phyloP scores from a whole-genome alignment of 2,113 vertebrate genomes.

The Cryptomyrus ogoouensis region DNA sequence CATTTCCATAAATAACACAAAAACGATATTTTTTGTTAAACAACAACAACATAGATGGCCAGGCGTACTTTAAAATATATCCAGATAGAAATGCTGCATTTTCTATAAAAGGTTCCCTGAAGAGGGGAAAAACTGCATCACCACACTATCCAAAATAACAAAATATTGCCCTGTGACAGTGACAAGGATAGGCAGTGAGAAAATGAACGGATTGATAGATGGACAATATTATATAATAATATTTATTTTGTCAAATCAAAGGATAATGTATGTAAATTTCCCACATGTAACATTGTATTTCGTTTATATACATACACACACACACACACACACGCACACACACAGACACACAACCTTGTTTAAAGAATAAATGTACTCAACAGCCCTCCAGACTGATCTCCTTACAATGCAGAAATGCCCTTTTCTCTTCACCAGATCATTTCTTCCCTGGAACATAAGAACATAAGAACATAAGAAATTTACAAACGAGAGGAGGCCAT shows the following conservation, averaged over 20 bases:
- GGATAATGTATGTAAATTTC: too few species aligned
- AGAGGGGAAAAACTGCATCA: neutral
- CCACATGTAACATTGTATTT: too few species aligned
- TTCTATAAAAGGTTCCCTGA: neutral
- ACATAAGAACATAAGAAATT: too few species aligned
- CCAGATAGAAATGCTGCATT: neutral
- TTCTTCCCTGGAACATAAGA: neutral
- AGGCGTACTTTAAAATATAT: neutral
- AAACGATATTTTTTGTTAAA: neutral
- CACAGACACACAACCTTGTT: neutral
- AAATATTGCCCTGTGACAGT: neutral
- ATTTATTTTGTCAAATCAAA: neutral
- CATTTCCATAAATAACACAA: neutral
- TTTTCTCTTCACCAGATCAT: neutral
- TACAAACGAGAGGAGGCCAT: too few species aligned
- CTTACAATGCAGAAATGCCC: neutral
- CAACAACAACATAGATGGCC: neutral
- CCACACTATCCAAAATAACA: neutral
- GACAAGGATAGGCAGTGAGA: neutral
- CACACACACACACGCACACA: neutral
- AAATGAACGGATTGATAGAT: neutral
- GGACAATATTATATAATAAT: neutral
- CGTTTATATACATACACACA: neutral
- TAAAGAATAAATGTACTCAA: neutral
- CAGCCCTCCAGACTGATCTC: neutral